Percentiles rank a stretch among this genome's conserved stretches.
Evolutionary conservation across 2,888 invertebrate genomes (phyloP).

Genomic region (Platycheirus albimanus): DNA sequence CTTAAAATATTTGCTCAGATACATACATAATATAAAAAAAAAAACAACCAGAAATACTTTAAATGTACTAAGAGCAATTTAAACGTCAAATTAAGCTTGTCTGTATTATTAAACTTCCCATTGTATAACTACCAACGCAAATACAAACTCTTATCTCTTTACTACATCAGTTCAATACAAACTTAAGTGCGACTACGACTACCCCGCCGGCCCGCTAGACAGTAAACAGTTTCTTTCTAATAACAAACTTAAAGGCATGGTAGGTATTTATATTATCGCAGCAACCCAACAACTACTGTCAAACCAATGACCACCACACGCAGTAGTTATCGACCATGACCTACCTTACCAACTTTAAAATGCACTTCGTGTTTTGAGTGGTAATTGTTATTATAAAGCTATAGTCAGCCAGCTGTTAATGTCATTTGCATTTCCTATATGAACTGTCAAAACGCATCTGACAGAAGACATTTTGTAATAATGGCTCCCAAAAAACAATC

Average conservation of each 20-base stretch:
- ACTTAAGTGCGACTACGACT: neutral
- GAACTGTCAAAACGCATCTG: conserved; percentile 48
- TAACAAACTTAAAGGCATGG: conserved; percentile 32
- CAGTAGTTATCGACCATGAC: conserved; percentile 64
- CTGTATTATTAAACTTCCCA: neutral
- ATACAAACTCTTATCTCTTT: conserved; percentile 24
- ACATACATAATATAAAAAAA: too few relatives aligned
- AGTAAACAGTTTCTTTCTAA: conserved; percentile 60
- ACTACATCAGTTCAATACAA: conserved; percentile 16
- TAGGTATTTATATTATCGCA: conserved; percentile 34
- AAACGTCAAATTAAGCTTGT: neutral
- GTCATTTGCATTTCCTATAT: conserved; percentile 59
- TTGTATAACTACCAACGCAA: conserved; percentile 9
- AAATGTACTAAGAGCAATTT: neutral
- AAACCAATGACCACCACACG: conserved; percentile 40
- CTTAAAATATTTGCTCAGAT: too few relatives aligned
- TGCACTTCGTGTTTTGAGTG: conserved; percentile 54
- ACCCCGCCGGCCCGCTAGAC: conserved; percentile 3
- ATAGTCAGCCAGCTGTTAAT: conserved; percentile 37
- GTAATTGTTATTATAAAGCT: conserved; percentile 18
- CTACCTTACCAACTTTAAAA: conserved; percentile 69
- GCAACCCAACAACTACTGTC: conserved; percentile 20
- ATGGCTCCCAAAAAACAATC: conserved; percentile 10
- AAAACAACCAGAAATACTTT: too few relatives aligned
- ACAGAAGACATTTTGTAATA: conserved; percentile 16